phyloP scores from a whole-genome alignment of 2,797 vertebrate species.

The Selene dorsalis region DNA sequence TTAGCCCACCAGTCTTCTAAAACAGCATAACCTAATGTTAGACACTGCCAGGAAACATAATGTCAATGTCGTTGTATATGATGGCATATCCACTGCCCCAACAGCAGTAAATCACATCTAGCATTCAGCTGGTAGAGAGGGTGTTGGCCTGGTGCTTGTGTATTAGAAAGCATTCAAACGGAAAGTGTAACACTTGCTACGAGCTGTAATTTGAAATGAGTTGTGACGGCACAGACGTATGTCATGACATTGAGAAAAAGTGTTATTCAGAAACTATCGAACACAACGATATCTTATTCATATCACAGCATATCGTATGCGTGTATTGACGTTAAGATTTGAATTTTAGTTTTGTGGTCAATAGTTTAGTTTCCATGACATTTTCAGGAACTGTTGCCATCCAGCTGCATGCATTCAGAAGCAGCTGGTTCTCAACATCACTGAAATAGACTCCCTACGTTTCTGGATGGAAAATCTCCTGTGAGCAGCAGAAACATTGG shows the following conservation, averaged over 20 bases:
- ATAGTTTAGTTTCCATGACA: conserved; percentile 69
- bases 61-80: background rate
- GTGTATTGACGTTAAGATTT: background rate
- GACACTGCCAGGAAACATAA: background rate
- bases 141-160: background rate
- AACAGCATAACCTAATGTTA: background rate
- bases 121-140: background rate
- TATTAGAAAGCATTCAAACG: background rate
- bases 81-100: background rate
- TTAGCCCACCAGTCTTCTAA: background rate
- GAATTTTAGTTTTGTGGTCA: conserved; percentile 53
- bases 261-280: background rate
- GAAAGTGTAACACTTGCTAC: background rate
- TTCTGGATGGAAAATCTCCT: conserved; percentile 57
- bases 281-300: background rate
- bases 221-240: background rate
- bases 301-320: background rate
- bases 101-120: conserved; percentile 1
- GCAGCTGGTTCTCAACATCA: conserved; percentile 46
- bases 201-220: background rate
- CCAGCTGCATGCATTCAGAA: conserved; percentile 51
- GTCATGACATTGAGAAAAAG: background rate
- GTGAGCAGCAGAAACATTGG: conserved; percentile 40
- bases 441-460: conserved; percentile 41
- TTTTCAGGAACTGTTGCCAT: conserved; percentile 48